Evolutionary conservation across 2,888 invertebrate genomes (phyloP), one percentile per base, ranked within the genome.

Genomic region (Oxycera nigricornis): DNA sequence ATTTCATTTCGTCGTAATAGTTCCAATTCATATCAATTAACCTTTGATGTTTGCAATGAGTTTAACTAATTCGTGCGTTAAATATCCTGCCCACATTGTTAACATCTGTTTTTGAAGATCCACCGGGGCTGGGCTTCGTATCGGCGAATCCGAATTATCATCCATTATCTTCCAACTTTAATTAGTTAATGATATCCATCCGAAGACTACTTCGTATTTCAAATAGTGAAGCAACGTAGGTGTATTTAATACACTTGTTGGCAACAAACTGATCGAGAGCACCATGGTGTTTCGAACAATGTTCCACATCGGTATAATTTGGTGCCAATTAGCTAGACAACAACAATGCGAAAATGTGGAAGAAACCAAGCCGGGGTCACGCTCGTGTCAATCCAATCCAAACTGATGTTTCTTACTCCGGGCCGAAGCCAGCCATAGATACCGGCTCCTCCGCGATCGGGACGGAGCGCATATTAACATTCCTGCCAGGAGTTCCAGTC

Each of bases 231-330:
- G 30, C 2, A 14, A 2, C n/a, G 59, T 59, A 59, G 59, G 28
- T 59, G 59, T 59, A 24, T 28, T 11, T 59, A 59, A 28, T 59
- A 59, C 26, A 59, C 26, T 59, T 59, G 59, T 59, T 59, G n/a
- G 22, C 59, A 59, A 59, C 59, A 59, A 59, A 59, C 30, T 59
- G 59, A 59, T 28, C 59, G 24, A 59, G 59, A 59, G 28, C 59
- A 59, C 59, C 59, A 59, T 22, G 11, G 24, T 59, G 4, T 20
- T 14, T 30, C n/a, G 59, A 59, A n/a, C 59, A 59, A 28, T 59
- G 59, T 20, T 59, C n/a, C 26, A 28, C 30, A 59, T 59, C 59
- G 14, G 30, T 59, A 59, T 59, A 59, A 59, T 59, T 59, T 59
- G 59, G 30, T 59, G 30, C 24, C 59, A 24, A 59, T 59, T 59